Base-by-base conservation (phyloP, 1,140 invertebrate genomes). In the Lepidurus couesii region DNA sequence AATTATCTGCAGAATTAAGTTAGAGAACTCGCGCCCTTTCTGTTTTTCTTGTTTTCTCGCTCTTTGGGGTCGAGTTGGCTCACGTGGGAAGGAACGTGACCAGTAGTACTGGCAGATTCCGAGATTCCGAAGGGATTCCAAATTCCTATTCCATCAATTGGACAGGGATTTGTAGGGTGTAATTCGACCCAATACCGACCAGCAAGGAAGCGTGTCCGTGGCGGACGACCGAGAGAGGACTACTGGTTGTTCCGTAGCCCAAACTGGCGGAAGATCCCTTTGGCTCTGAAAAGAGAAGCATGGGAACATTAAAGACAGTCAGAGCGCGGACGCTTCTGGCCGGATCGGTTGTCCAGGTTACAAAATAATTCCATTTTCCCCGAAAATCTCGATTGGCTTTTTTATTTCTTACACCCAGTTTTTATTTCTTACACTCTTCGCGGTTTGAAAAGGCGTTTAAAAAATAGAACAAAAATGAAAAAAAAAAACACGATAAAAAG, bases 241-340 rank as follows among this genome's bases (percentile, higher is more conserved):
- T 65, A 65, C 53, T 65, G 53, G 53, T 65, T 65, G 53, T 21
- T 65, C 53, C 47, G 13, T 21, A 26, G 26, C 26, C 26, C 34
- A 34, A 34, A 21, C 53, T 65, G 53, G 53, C 53, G 53, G 53
- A 65, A 21, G 53, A 65, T 65, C 53, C 34, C n/a, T 65, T 65
- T 65, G 53, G 53, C 21, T 65, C n/a, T 16, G 16, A 13, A 21
- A 65, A 65, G 13, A 21, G 53, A 65, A 34, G 34, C 34, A 34
- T 0, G 34, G 34, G 53, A 65, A 65, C 53, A 65, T 16, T 65
- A 13, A 65, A 21, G 13, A 65, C 53, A n/a, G 16, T 21, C 53
- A 65, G 53, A 21, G 53, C 53, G 53, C 53, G 53, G 53, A 65
- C 53, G 53, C 53, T 65, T 65, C 21, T 65, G 53, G 53, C 16